phyloP scores from a whole-genome alignment of 2,113 vertebrate genomes.

The Ramphastos sulfuratus region DNA sequence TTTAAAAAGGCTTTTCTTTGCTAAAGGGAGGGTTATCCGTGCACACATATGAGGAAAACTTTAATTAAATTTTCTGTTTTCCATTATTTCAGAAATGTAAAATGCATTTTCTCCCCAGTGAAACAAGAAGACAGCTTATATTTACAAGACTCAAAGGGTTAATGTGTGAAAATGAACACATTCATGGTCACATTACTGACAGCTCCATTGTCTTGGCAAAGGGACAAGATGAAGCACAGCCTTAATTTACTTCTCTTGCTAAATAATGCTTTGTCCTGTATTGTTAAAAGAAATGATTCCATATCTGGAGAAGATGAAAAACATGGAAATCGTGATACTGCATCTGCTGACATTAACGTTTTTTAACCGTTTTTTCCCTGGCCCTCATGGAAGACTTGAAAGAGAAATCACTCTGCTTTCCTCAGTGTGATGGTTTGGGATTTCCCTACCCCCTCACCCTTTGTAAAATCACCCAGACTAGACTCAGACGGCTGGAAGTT shows the following conservation, averaged over 20 bases:
- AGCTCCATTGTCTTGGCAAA: neutral
- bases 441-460: no score
- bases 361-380: neutral
- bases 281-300: neutral
- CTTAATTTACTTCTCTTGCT: slow-evolving; percentile 35
- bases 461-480: no score
- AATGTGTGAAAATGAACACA: neutral
- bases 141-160: neutral
- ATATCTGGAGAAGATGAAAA: neutral
- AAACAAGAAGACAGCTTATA: neutral
- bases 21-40: neutral
- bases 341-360: neutral
- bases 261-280: neutral
- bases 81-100: slow-evolving; percentile 21
- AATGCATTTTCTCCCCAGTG: neutral
- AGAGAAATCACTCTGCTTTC: neutral
- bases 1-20: slow-evolving; percentile 15
- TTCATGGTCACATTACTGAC: slow-evolving; percentile 1
- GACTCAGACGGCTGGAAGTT: no score
- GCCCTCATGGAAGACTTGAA: neutral
- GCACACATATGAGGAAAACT: neutral
- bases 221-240: slow-evolving; percentile 3
- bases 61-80: slow-evolving; percentile 20
- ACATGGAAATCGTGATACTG: neutral
- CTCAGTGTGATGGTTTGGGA: neutral